Conservation (phyloP, 2,113 vertebrate genomes). For the Cyrtonyx montezumae region DNA sequence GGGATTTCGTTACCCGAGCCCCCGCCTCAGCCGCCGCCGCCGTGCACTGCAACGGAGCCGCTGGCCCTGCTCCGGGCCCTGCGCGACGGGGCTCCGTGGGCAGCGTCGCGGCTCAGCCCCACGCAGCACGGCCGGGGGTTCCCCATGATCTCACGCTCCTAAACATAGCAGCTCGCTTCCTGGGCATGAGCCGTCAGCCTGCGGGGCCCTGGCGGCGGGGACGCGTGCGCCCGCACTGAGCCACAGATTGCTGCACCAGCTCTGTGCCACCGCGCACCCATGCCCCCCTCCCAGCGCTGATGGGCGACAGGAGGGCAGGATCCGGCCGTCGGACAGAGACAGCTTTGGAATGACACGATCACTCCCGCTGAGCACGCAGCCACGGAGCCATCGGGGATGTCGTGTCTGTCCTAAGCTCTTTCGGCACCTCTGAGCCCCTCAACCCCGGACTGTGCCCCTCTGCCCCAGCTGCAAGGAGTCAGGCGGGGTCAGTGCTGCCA, state of each 20-base stretch:
- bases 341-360: conserved; percentile 99
- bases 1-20: conserved; percentile 85
- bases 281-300: background rate
- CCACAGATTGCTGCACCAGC: background rate
- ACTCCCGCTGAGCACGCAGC: conserved; percentile 94
- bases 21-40: conserved; percentile 24
- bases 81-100: too few species aligned
- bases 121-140: background rate
- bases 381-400: conserved; percentile 91
- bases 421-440: conserved; percentile 36
- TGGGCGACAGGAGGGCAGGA: background rate
- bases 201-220: background rate
- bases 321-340: conserved; percentile 30
- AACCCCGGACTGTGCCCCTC: background rate
- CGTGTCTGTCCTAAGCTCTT: conserved; percentile 94
- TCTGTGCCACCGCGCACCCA: accelerated
- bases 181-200: conserved; percentile 4
- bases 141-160: background rate
- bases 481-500: background rate
- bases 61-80: background rate
- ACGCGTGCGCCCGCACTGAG: background rate
- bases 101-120: background rate
- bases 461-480: too few species aligned
- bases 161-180: conserved; percentile 70
- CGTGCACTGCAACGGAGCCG: background rate